phyloP scores from a whole-genome alignment of 1,140 invertebrate species.

The Oreohelix idahoensis region DNA sequence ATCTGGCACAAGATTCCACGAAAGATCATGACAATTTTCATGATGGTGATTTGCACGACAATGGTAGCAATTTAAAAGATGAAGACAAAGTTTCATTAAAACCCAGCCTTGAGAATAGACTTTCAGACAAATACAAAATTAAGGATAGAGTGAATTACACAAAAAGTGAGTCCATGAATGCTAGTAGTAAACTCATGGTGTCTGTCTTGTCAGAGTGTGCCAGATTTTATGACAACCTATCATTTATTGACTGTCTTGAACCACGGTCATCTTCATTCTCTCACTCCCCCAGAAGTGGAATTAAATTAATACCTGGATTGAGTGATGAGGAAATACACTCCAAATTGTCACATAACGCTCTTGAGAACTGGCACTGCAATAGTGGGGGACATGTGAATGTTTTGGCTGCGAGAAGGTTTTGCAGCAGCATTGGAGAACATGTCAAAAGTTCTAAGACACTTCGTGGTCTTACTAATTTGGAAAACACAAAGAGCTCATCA shows the following conservation, averaged over 20 bases:
- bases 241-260: constrained; percentile 16
- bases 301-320: constrained; percentile 7
- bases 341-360: background rate
- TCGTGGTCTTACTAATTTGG: background rate
- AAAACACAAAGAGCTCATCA: background rate
- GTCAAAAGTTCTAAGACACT: background rate
- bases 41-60: background rate
- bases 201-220: background rate
- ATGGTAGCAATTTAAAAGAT: background rate
- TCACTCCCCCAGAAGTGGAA: background rate
- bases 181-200: background rate
- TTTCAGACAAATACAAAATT: background rate
- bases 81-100: background rate
- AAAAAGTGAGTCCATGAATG: background rate
- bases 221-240: constrained; percentile 12
- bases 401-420: constrained; percentile 10
- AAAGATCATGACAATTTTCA: background rate
- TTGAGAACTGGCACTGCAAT: background rate
- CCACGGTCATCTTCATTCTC: background rate
- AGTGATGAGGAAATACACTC: constrained; percentile 1
- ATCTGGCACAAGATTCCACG: background rate
- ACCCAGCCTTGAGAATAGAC: background rate
- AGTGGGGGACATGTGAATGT: background rate
- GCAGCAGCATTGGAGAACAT: background rate
- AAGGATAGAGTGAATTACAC: background rate